Evolutionary conservation across 1,140 invertebrate genomes (phyloP).

Genomic region (Lethrus apterus): DNA sequence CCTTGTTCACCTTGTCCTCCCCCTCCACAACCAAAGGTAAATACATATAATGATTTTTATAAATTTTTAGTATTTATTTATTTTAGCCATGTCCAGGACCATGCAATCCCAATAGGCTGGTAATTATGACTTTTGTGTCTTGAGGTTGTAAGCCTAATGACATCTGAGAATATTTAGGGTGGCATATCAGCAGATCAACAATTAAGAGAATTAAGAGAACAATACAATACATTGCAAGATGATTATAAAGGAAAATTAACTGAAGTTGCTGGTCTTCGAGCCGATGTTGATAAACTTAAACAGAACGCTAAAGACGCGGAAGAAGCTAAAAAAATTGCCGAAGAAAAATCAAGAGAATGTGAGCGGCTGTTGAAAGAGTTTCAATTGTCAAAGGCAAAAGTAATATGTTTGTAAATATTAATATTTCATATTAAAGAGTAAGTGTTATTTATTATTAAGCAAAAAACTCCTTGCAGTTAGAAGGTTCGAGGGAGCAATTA

Average conservation of each 20-base stretch:
- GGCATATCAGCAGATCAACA: conserved; percentile 35
- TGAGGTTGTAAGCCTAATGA: neutral
- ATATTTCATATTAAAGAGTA: neutral
- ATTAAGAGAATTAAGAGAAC: conserved; percentile 45
- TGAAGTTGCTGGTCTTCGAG: conserved; percentile 47
- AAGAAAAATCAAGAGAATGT: conserved; percentile 47
- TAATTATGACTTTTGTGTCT: neutral
- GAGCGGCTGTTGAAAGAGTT: conserved; percentile 44
- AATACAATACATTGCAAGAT: conserved; percentile 49
- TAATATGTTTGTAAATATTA: neutral
- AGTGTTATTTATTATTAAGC: neutral
- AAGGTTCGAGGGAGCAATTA: conserved; percentile 52
- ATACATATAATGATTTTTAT: conserved; percentile 5
- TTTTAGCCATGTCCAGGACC: conserved; percentile 32
- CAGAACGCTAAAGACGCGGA: conserved; percentile 44
- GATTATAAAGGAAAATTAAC: conserved; percentile 51
- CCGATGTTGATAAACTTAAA: conserved; percentile 46
- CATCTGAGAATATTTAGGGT: neutral
- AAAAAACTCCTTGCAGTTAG: conserved; percentile 19
- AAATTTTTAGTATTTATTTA: neutral
- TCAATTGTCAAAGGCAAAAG: conserved; percentile 21
- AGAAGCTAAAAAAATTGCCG: conserved; percentile 45
- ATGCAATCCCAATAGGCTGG: conserved; percentile 18
- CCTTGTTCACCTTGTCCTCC: conserved; percentile 14
- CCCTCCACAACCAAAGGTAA: conserved; percentile 1